Base-by-base conservation (phyloP, 2,113 vertebrate genomes). In the Seriola dumerili region DNA sequence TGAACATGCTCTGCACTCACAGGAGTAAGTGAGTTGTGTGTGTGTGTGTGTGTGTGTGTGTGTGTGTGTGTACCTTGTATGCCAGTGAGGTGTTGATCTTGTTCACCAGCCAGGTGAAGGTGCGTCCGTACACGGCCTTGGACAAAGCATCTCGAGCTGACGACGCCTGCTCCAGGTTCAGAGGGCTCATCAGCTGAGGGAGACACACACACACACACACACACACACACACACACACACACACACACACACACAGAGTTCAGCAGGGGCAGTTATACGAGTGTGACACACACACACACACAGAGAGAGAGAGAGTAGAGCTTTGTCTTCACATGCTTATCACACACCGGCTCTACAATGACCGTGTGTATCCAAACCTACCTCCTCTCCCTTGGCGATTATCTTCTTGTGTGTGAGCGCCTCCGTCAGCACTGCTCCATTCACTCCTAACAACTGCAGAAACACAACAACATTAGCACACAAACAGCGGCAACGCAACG, bases 371-470 rank as follows among this genome's bases (percentile, higher is more conserved):
- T 79, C 44, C 52, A 81, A 59, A 74, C 95, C 88, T 50, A 99
- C 98, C 97, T 99, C 97, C 80, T 99, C 98, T 32, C 97, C 98
- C 92, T 99, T 99, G 76, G 98, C 98, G 46, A 95, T 99, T 88
- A 99, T 99, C 95, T 98, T 99, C 94, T 97, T 98, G 94, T 99
- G 97, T 29, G 92, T 99, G 87, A 99, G 86, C 0, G 97, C 96
- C 85, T 99, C 97, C 68, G 96, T 96, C 71, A 99, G 93, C 12
- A 94, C 94, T 0, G 91, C 16, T 19, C 94, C 95, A 16, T 98
- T 97, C 62, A 99, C 97, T 1, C 96, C 96, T 32, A 99, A 94
- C 82, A 99, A 96, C 98, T 99, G 94, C 70, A 93, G 75, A 63
- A 90, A 46, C 63, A 92, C 19, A 80, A 57, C 83, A 86, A 17